A percentile compares a stretch with the other conserved stretches of the same genome.
These are phyloP conservation scores for Zootermopsis nevadensis DNA, from an alignment of 2,888 invertebrate genomes.

Conservation along the genomic window DNA sequence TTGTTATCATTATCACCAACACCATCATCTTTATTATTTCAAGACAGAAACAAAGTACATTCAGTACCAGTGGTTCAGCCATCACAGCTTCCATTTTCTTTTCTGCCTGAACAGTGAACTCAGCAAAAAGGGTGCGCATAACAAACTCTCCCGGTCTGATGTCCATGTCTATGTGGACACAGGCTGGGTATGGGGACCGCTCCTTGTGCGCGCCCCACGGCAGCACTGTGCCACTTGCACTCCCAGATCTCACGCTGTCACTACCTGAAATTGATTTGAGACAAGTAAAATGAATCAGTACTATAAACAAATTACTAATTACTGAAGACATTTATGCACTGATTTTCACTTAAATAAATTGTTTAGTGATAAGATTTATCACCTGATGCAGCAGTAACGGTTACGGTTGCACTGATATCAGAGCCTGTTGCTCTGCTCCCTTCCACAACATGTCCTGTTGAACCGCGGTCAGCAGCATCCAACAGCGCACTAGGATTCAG, in stretches of 20 bases:
- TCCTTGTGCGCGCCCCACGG: constrained; percentile 90
- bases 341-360: no score
- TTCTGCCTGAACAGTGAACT: constrained; percentile 94
- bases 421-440: neutral
- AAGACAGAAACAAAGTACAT: neutral
- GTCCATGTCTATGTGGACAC: constrained; percentile 69
- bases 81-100: constrained; percentile 96
- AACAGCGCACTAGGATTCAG: constrained; percentile 14
- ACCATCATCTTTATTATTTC: neutral
- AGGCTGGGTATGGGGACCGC: constrained; percentile 65
- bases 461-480: constrained; percentile 40
- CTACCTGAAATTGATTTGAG: constrained; percentile 36
- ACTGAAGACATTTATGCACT: no score
- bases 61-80: constrained; percentile 79
- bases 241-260: constrained; percentile 60
- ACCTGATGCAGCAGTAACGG: constrained; percentile 34
- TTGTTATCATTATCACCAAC: no score
- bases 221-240: constrained; percentile 66
- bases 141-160: constrained; percentile 94
- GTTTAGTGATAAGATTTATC: neutral
- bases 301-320: no score
- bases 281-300: no score
- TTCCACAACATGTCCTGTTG: constrained; percentile 29
- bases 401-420: constrained; percentile 27
- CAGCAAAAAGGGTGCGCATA: constrained; percentile 93